phyloP scores from a whole-genome alignment of 2,113 vertebrate genomes.

The Rhinolophus sinicus region DNA sequence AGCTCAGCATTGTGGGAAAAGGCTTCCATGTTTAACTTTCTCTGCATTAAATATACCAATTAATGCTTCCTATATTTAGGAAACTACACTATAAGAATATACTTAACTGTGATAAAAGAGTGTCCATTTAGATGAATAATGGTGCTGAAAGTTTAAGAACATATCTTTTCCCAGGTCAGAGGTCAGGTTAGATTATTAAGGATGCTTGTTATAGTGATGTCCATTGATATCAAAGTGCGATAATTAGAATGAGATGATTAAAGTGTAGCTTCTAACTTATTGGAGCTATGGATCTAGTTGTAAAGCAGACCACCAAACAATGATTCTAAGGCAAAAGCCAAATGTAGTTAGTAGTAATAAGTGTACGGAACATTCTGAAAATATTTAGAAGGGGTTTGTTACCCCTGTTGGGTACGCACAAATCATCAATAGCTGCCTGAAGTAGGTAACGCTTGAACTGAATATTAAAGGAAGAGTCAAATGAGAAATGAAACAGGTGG shows the following conservation, averaged over 20 bases:
- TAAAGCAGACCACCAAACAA: neutral
- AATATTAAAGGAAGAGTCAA: neutral
- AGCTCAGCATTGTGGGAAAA: neutral
- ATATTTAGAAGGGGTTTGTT: neutral
- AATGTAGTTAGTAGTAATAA: neutral
- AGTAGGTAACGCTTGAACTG: neutral
- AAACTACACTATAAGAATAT: neutral
- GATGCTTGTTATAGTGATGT: neutral
- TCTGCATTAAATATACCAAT: neutral
- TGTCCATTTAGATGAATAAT: neutral
- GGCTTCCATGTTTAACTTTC: neutral
- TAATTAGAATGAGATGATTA: neutral
- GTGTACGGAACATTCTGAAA: neutral
- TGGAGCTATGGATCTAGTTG: neutral
- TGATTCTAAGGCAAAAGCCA: neutral
- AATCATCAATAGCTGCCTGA: neutral
- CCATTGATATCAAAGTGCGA: neutral
- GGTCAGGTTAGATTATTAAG: neutral
- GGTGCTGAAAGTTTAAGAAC: neutral
- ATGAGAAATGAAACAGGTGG: neutral
- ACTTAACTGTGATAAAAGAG: neutral
- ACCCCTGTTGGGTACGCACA: neutral
- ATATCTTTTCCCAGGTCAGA: neutral
- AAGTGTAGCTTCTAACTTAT: neutral
- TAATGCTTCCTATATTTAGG: neutral